Conservation (phyloP, 2,113 vertebrate species). For the Ariopsis seemanni region DNA sequence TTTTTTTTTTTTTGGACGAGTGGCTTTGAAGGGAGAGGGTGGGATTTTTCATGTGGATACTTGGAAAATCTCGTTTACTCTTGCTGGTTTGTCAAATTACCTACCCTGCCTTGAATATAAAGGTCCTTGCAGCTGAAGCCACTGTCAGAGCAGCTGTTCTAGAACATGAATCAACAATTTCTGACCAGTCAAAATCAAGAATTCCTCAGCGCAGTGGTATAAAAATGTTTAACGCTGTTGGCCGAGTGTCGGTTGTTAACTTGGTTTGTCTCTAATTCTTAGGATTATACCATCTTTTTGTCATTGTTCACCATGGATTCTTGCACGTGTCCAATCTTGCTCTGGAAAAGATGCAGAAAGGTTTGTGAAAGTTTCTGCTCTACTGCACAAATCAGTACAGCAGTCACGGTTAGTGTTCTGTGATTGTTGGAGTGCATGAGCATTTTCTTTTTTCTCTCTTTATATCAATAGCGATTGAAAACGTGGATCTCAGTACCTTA, state of each 20-base stretch:
- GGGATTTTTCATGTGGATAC: too few relatives aligned
- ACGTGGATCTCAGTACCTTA: conserved; percentile 74
- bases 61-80: too few relatives aligned
- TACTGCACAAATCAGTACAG: neutral
- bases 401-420: neutral
- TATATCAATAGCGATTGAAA: conserved; percentile 77
- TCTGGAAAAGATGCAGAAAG: conserved; percentile 81
- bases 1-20: too few relatives aligned
- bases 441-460: neutral
- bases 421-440: neutral
- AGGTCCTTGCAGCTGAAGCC: neutral
- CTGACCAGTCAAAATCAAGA: neutral
- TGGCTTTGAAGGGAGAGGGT: too few relatives aligned
- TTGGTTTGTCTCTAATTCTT: conserved; percentile 17
- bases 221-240: neutral
- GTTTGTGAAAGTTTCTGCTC: conserved; percentile 63
- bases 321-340: conserved; percentile 84
- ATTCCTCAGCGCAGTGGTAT: neutral
- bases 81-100: too few relatives aligned
- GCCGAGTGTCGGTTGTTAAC: neutral
- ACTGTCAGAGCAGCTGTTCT: neutral
- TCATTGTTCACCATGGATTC: conserved; percentile 82
- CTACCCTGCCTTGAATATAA: too few relatives aligned
- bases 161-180: neutral
- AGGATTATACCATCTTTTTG: conserved; percentile 84